phyloP scores from a whole-genome alignment of 2,888 invertebrate species.

The Pilophorus perplexus region DNA sequence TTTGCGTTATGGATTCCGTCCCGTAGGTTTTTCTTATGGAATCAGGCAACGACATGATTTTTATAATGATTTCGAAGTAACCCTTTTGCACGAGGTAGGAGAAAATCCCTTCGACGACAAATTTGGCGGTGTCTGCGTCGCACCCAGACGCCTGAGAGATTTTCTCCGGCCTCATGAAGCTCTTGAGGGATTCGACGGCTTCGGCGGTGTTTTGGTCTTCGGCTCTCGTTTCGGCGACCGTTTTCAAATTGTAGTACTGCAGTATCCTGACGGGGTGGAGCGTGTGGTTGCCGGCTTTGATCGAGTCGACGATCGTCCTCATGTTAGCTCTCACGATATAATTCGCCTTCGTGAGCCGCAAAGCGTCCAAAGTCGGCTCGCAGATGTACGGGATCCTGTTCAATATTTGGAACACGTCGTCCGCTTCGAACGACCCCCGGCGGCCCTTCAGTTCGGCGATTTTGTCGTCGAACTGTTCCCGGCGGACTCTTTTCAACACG shows the following conservation, averaged over 20 bases:
- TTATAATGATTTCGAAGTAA: slow-evolving; percentile 16
- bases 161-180: slow-evolving; percentile 11
- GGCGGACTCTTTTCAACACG: slow-evolving; percentile 2
- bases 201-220: slow-evolving; percentile 28
- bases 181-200: slow-evolving; percentile 17
- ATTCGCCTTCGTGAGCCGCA: slow-evolving; percentile 3
- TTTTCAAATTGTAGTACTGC: slow-evolving; percentile 30
- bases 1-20: background rate
- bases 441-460: slow-evolving; percentile 12
- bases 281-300: slow-evolving; percentile 27
- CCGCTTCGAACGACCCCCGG: slow-evolving; percentile 20
- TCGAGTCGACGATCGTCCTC: slow-evolving; percentile 26
- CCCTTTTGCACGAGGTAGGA: slow-evolving; percentile 29
- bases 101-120: slow-evolving; percentile 27
- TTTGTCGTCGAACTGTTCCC: slow-evolving; percentile 32
- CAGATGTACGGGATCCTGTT: slow-evolving; percentile 31
- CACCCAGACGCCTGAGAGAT: slow-evolving; percentile 17
- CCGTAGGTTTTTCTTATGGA: slow-evolving; percentile 4
- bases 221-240: background rate
- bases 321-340: slow-evolving; percentile 27
- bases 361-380: slow-evolving; percentile 21
- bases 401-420: slow-evolving; percentile 30
- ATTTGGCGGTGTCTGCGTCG: slow-evolving; percentile 13
- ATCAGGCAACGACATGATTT: background rate
- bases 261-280: slow-evolving; percentile 23